Conservation (phyloP, 2,888 invertebrate genomes). For the Venusia cambrica region DNA sequence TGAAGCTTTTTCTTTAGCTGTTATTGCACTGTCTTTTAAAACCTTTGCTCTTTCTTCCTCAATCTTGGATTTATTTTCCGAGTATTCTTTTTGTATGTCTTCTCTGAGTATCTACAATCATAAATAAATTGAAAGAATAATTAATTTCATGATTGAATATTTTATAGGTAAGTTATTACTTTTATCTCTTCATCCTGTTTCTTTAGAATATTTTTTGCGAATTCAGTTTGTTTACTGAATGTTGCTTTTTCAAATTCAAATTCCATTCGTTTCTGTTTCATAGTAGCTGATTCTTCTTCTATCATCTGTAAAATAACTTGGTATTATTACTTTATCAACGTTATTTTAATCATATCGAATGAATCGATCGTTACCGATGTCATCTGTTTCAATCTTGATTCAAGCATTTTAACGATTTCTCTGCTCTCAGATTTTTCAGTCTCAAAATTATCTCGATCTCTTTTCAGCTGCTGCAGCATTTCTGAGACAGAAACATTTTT, state of each 20-base stretch:
- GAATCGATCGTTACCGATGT: constrained; percentile 61
- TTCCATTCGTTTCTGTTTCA: constrained; percentile 82
- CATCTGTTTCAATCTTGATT: constrained; percentile 81
- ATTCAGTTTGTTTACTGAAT: constrained; percentile 81
- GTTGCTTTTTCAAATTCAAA: constrained; percentile 83
- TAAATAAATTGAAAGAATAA: constrained; percentile 1
- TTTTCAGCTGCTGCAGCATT: constrained; percentile 78
- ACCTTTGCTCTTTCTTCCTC: constrained; percentile 62
- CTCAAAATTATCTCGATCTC: constrained; percentile 78
- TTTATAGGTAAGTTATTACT: constrained; percentile 44
- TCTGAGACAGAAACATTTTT: no score
- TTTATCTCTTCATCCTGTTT: constrained; percentile 82
- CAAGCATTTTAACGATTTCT: constrained; percentile 75
- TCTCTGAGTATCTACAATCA: constrained; percentile 56
- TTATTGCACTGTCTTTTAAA: constrained; percentile 51
- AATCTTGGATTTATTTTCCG: constrained; percentile 61
- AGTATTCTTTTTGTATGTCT: constrained; percentile 65
- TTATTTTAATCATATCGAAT: no score
- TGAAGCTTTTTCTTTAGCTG: constrained; percentile 62
- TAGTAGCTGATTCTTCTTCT: constrained; percentile 62
- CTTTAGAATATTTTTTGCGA: constrained; percentile 77
- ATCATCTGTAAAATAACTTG: constrained; percentile 50
- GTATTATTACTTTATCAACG: no score
- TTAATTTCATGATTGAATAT: not conserved
- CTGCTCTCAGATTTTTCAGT: constrained; percentile 77